Percentiles rank a stretch among this genome's conserved stretches.
Conservation (phyloP, 2,113 vertebrate genomes). For the Anolis sagrei region DNA sequence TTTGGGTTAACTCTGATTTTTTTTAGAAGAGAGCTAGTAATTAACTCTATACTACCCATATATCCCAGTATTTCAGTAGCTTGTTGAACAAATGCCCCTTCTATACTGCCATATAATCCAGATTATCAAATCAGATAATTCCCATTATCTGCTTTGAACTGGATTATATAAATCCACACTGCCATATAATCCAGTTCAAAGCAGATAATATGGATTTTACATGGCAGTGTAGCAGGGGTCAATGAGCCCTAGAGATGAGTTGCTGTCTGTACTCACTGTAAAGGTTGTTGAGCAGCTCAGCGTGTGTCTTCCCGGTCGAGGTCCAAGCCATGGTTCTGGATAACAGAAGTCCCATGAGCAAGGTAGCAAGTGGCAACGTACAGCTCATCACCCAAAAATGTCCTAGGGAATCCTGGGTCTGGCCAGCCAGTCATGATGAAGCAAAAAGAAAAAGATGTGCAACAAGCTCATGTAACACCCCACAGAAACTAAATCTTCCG, state of each 20-base stretch:
- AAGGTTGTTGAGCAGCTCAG: slow-evolving; percentile 87
- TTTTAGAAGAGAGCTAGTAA: rapidly evolving
- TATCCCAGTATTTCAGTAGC: rapidly evolving
- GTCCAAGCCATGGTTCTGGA: slow-evolving; percentile 90
- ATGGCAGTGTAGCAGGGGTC: no score
- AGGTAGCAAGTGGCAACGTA: slow-evolving; percentile 61
- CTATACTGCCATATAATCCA: no score
- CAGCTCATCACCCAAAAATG: slow-evolving; percentile 77
- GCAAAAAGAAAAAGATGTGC: neutral
- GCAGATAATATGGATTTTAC: no score
- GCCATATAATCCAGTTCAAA: no score
- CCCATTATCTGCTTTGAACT: no score
- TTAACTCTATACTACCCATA: neutral
- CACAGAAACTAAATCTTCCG: slow-evolving; percentile 7
- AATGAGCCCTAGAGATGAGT: rapidly evolving
- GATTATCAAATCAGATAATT: no score
- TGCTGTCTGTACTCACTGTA: slow-evolving; percentile 73
- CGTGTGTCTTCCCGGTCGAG: slow-evolving; percentile 86
- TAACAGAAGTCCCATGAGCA: slow-evolving; percentile 88
- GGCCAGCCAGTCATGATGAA: slow-evolving; percentile 10
- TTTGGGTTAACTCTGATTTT: neutral
- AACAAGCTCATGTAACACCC: neutral
- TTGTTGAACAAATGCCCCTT: no score
- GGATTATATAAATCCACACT: no score
- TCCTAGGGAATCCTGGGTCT: slow-evolving; percentile 18